Evolutionary conservation across 1,140 invertebrate species (phyloP).

Genomic region (Ooceraea biroi): DNA sequence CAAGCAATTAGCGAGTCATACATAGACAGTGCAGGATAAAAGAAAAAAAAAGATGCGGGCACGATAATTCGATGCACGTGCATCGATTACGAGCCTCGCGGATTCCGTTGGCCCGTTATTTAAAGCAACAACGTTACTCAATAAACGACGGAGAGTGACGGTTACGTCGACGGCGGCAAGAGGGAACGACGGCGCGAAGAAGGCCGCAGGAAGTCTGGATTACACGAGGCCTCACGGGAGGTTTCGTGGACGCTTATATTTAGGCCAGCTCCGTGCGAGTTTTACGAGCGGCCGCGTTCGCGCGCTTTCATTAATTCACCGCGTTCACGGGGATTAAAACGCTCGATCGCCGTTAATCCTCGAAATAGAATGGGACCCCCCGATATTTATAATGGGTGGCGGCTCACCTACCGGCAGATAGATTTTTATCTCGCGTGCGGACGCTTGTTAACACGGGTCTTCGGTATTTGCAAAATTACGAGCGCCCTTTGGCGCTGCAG

Average conservation of each 20-base stretch:
- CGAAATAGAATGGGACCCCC: conserved; percentile 74
- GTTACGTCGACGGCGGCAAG: neutral
- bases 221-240: conserved; percentile 65
- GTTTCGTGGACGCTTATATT: conserved; percentile 79
- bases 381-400: conserved; percentile 3
- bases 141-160: neutral
- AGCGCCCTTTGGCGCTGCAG: neutral
- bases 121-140: neutral
- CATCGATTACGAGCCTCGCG: too few species aligned
- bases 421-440: neutral
- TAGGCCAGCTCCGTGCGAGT: conserved; percentile 80
- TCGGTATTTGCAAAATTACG: conserved; percentile 11
- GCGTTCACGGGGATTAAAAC: conserved; percentile 71
- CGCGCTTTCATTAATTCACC: conserved; percentile 80
- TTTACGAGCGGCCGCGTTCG: conserved; percentile 76
- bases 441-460: conserved; percentile 11
- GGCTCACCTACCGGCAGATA: neutral
- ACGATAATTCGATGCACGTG: too few species aligned
- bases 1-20: conserved; percentile 15
- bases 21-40: neutral
- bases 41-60: too few species aligned
- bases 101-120: too few species aligned
- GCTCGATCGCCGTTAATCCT: conserved; percentile 74
- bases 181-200: conserved; percentile 3
- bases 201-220: conserved; percentile 76